These are phyloP conservation scores for Scopus umbretta DNA, from an alignment of 2,113 vertebrate genomes.

Conservation along the genomic window DNA sequence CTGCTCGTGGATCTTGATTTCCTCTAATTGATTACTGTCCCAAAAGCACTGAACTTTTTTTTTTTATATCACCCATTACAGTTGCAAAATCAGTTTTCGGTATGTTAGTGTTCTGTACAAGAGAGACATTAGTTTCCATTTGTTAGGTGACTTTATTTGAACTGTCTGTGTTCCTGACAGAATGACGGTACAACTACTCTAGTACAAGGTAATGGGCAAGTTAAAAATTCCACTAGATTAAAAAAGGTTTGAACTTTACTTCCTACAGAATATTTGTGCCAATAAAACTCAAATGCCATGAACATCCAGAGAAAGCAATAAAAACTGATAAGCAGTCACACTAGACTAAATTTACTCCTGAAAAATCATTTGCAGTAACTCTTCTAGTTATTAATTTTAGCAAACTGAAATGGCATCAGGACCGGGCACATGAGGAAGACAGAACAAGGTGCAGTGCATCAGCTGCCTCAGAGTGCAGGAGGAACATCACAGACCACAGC, in stretches of 20 bases:
- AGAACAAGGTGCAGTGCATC: not conserved
- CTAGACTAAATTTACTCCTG: not conserved
- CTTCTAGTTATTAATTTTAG: not conserved
- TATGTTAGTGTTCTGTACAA: not conserved
- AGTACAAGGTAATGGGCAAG: not conserved
- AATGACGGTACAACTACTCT: not conserved
- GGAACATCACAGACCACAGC: conserved; percentile 11
- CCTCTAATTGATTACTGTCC: not conserved
- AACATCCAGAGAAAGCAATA: not conserved
- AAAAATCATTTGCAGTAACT: not conserved
- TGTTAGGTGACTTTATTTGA: not conserved
- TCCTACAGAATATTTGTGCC: not conserved
- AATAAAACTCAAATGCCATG: not conserved
- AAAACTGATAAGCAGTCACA: not conserved
- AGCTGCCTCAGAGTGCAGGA: not conserved
- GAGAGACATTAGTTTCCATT: not conserved
- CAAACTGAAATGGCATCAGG: not conserved
- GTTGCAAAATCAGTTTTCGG: not conserved
- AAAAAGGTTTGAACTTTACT: not conserved
- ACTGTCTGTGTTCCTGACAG: not conserved
- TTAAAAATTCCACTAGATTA: not conserved
- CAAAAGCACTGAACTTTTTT: not conserved
- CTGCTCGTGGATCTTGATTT: not conserved
- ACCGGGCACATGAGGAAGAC: not conserved
- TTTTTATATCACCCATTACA: not conserved